phyloP scores from a whole-genome alignment of 2,888 invertebrate species.

The Eugnorisma glareosa region DNA sequence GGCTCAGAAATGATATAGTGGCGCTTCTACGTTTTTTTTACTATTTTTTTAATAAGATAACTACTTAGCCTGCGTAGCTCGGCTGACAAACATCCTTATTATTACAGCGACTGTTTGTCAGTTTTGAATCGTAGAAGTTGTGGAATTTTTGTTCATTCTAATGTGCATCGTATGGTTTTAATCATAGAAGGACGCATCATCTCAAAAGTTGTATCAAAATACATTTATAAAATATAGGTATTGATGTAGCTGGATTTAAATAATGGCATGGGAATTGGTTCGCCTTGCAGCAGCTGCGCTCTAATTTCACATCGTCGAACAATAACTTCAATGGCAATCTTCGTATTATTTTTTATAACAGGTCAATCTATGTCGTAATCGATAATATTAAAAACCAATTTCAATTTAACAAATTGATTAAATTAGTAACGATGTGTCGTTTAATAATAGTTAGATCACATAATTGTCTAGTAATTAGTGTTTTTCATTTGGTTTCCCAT shows the following conservation, averaged over 20 bases:
- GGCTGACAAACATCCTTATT: slow-evolving; percentile 30
- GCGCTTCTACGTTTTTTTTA: slow-evolving; percentile 14
- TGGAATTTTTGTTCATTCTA: not conserved
- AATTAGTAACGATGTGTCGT: slow-evolving; percentile 30
- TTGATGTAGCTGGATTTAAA: slow-evolving; percentile 17
- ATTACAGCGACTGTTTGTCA: slow-evolving; percentile 20
- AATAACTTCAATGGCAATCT: slow-evolving; percentile 14
- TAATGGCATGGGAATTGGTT: slow-evolving; percentile 26
- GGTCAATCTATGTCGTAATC: slow-evolving; percentile 26
- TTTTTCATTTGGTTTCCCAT: slow-evolving; percentile 12
- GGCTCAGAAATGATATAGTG: not conserved
- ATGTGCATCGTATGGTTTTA: not conserved
- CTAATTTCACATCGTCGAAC: slow-evolving; percentile 10
- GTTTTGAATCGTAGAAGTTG: not conserved
- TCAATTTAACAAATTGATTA: slow-evolving; percentile 21
- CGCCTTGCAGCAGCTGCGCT: slow-evolving; percentile 27
- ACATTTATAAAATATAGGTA: not conserved
- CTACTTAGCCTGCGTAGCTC: slow-evolving; percentile 16
- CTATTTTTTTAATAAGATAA: slow-evolving; percentile 26
- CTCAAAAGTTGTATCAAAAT: not conserved
- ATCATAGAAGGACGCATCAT: not conserved
- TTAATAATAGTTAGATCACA: slow-evolving; percentile 18
- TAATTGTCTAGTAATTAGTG: slow-evolving; percentile 20
- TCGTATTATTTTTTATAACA: not conserved
- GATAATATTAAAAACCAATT: slow-evolving; percentile 56